phyloP scores from a whole-genome alignment of 2,113 vertebrate species.

The Phaethornis superciliosus region DNA sequence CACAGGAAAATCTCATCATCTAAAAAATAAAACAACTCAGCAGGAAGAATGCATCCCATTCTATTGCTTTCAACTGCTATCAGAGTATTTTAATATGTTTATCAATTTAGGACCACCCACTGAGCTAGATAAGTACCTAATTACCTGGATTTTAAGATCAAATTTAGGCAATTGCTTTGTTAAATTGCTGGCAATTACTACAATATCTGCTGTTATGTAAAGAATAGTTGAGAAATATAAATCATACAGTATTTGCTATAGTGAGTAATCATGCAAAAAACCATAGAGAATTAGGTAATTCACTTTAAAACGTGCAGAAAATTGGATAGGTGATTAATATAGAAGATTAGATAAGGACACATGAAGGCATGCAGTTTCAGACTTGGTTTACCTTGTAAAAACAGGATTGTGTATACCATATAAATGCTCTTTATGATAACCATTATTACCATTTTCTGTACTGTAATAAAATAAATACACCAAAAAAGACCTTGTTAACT shows the following conservation, averaged over 20 bases:
- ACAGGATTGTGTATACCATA: slow-evolving; percentile 89
- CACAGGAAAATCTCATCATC: neutral
- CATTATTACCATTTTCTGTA: slow-evolving; percentile 95
- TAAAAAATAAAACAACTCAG: neutral
- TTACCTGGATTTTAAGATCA: neutral
- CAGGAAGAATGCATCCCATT: neutral
- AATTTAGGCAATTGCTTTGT: neutral
- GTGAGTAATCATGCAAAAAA: slow-evolving; percentile 40
- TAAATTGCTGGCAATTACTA: neutral
- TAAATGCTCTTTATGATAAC: slow-evolving; percentile 94
- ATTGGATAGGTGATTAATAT: neutral
- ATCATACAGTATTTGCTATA: neutral
- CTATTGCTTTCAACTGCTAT: neutral
- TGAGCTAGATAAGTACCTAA: neutral
- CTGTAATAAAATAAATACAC: slow-evolving; percentile 89
- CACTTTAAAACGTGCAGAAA: slow-evolving; percentile 32
- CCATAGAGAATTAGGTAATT: neutral
- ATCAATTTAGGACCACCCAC: neutral
- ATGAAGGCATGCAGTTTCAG: slow-evolving; percentile 66
- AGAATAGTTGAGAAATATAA: neutral
- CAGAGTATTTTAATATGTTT: neutral
- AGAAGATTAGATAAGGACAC: neutral
- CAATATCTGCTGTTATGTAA: neutral
- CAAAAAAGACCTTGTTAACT: slow-evolving; percentile 73
- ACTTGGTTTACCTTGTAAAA: slow-evolving; percentile 88